Evolutionary conservation across 2,888 invertebrate genomes (phyloP), one percentile per base, ranked within the genome.

Genomic region (Axea sp.): DNA sequence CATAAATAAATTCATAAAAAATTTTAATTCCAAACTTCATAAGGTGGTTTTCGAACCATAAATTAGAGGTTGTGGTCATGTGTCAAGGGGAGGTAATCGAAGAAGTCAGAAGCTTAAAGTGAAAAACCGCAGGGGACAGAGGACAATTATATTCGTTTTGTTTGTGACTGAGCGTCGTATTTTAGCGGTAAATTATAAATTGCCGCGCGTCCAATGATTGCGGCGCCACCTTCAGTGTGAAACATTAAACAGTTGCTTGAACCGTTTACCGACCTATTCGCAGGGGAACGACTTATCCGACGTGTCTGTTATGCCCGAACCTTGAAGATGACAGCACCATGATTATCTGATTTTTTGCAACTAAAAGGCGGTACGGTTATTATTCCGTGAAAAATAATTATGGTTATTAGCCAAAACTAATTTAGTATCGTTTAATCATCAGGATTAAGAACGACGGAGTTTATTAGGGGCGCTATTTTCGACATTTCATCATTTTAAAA

Each of bases 301-400:
- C 75, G 5, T 6, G 2, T 6, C 14, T 15, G 22, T 14, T 41
- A 26, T 49, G 19, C 35, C 57, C 9, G 37, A 62, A 41, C 45
- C 62, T 71, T 67, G 53, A 67, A 82, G 82, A 81, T 78, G 81
- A 76, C 81, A 81, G 79, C 73, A 81, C 78, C n/a, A 45, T 74
- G 43, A 73, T 71, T 73, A 72, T 69, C 64, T 68, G 1, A 24
- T 49, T 47, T 71, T 71, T 69, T 43, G 15, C n/a, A 15, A 6
- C 9, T 15, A 31, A 39, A 14, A 7, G 8, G 9, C 19, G 28
- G 17, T n/a, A n/a, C n/a, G n/a, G 9, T 41, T 41, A 60, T 45
- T 35, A 45, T 28, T 12, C 1, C 6, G 35, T 8, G 6, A 53
- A 28, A 53, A 51, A 24, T 51, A 35, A 51, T 24, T 31, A 22